These are phyloP conservation scores for Eulacestoma nigropectus DNA, from an alignment of 2,113 vertebrate genomes.

Conservation along the genomic window DNA sequence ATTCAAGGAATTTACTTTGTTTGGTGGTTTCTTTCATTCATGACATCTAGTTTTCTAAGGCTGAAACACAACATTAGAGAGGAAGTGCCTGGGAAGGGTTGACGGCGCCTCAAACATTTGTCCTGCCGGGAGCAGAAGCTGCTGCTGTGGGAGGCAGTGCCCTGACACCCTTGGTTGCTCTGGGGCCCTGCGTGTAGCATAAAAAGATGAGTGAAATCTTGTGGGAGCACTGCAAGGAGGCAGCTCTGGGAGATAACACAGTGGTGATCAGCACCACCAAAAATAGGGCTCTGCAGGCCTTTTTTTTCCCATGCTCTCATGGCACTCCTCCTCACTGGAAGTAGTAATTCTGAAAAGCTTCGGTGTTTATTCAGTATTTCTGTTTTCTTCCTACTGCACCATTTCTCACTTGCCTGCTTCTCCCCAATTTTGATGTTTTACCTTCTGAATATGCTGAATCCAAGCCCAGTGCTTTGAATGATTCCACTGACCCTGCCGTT, in stretches of 20 bases:
- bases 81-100: neutral
- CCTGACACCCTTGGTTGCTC: fast-evolving
- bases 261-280: neutral
- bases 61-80: neutral
- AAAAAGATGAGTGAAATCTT: neutral
- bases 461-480: neutral
- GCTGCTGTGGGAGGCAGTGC: neutral
- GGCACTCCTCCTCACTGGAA: conserved; percentile 28
- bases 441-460: neutral
- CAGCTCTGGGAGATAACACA: neutral
- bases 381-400: neutral
- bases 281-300: neutral
- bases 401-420: neutral
- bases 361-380: neutral
- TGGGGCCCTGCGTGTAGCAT: neutral
- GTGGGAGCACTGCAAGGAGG: neutral
- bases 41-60: neutral
- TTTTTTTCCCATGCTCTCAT: neutral
- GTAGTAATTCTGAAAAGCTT: conserved; percentile 17
- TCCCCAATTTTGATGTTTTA: neutral
- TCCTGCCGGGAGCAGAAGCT: neutral
- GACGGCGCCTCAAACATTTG: neutral
- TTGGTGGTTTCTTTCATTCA: neutral
- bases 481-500: conserved; percentile 2
- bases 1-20: neutral